phyloP scores from a whole-genome alignment of 2,797 vertebrate species.

The Lateolabrax maculatus region DNA sequence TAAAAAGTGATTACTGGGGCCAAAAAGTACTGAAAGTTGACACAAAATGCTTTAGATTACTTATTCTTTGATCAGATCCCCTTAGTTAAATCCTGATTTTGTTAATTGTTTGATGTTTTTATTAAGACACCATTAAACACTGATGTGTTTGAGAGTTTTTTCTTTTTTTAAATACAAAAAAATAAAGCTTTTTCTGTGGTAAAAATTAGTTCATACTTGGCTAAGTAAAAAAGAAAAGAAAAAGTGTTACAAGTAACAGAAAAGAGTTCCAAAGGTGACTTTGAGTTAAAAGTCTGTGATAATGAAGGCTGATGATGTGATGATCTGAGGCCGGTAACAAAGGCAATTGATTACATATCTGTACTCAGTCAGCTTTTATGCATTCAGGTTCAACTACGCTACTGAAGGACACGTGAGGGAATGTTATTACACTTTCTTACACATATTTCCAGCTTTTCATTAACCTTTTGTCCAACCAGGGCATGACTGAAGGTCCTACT shows the following conservation, averaged over 20 bases:
- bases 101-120: background rate
- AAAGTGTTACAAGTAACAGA: constrained; percentile 15
- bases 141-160: background rate
- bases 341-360: background rate
- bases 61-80: background rate
- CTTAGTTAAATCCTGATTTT: background rate
- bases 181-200: background rate
- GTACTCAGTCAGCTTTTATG: background rate
- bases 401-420: constrained; percentile 9
- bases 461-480: background rate
- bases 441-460: background rate
- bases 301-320: constrained; percentile 23
- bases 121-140: background rate
- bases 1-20: background rate
- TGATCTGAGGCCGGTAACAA: constrained; percentile 6
- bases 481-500: constrained; percentile 8
- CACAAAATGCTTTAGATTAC: background rate
- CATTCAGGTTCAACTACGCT: background rate
- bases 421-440: constrained; percentile 9
- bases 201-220: background rate
- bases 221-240: constrained; percentile 40
- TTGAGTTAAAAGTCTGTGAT: constrained; percentile 9
- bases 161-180: background rate
- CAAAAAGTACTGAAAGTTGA: background rate
- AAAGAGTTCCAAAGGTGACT: background rate